These are phyloP conservation scores for Xyrichtys novacula DNA, from an alignment of 2,797 vertebrate genomes.

Conservation along the genomic window DNA sequence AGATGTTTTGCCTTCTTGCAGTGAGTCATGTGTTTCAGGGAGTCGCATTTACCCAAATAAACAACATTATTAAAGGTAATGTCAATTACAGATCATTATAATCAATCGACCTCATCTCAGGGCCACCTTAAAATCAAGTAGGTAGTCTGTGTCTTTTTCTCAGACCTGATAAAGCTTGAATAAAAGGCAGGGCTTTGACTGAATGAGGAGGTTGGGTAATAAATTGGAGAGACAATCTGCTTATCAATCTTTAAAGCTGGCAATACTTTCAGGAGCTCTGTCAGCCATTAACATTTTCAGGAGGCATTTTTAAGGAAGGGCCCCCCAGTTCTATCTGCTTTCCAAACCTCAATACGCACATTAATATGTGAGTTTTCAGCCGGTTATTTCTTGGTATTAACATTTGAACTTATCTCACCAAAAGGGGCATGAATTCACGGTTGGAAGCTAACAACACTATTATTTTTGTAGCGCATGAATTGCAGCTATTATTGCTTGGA, in stretches of 20 bases:
- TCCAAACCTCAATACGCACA: slow-evolving; percentile 27
- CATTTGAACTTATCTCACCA: slow-evolving; percentile 21
- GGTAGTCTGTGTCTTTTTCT: slow-evolving; percentile 14
- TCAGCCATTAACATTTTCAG: slow-evolving; percentile 6
- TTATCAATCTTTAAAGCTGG: slow-evolving; percentile 3
- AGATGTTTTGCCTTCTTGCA: slow-evolving; percentile 20
- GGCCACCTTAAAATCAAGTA: slow-evolving; percentile 20
- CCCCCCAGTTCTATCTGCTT: not conserved
- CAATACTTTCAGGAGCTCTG: slow-evolving; percentile 6
- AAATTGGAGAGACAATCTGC: slow-evolving; percentile 17
- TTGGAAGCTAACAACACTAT: slow-evolving; percentile 7
- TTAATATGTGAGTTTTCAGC: slow-evolving; percentile 12
- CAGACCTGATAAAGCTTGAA: slow-evolving; percentile 48
- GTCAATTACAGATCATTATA: slow-evolving; percentile 28
- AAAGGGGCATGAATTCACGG: not conserved
- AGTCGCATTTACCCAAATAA: slow-evolving; percentile 32
- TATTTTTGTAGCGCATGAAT: slow-evolving; percentile 8
- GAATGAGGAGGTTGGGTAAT: slow-evolving; percentile 21
- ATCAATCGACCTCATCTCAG: slow-evolving; percentile 39
- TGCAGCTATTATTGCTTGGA: slow-evolving; percentile 5
- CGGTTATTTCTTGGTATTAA: slow-evolving; percentile 12
- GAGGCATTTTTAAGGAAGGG: slow-evolving; percentile 1
- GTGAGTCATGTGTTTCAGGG: not conserved
- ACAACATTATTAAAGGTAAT: slow-evolving; percentile 33
- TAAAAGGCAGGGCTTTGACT: slow-evolving; percentile 16